Evolutionary conservation across 2,888 invertebrate genomes (phyloP), one percentile per base, ranked within the genome.

Genomic region (Lithophane semibrunnea): DNA sequence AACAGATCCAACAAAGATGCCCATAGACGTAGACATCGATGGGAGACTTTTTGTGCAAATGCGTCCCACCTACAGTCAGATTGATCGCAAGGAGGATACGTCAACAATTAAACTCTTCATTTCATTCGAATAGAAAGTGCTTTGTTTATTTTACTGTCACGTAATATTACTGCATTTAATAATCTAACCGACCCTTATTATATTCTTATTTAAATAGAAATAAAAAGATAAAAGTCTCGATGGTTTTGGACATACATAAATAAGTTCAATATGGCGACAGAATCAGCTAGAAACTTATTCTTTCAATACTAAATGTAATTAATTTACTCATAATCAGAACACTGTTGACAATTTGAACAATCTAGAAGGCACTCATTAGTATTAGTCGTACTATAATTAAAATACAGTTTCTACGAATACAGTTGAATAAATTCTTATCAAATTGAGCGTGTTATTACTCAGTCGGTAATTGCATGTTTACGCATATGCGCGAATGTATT

Each of bases 361-460:
- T 72, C n/a, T 18, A 64, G 8, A 16, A 3, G 37, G 37, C 18
- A 2, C 10, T 52, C n/a, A 63, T 75, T 63, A 66, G 0, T 60
- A 61, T 56, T 73, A 74, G 42, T n/a, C 49, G n/a, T 52, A 73
- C 13, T 79, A 5, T 29, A 75, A 75, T 79, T 77, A 73, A 60
- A 60, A 61, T n/a, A 37, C 73, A 69, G 64, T 80, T 86, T 84
- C 84, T 83, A 73, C 67, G 82, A 88, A 88, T 75, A 66, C 52
- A 77, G 67, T 82, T 66, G 77, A 83, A 82, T 83, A 84, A 82
- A 87, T 84, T 80, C 79, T 80, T 75, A 82, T 88, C 84, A 88
- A 89, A 90, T 89, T 86, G 87, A 88, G 88, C 88, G 88, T 89
- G 88, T 83, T 86, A 88, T 90, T 88, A 80, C 82, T 79, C 69